Conservation (phyloP, 2,888 invertebrate species). For the Papilio demoleus region DNA sequence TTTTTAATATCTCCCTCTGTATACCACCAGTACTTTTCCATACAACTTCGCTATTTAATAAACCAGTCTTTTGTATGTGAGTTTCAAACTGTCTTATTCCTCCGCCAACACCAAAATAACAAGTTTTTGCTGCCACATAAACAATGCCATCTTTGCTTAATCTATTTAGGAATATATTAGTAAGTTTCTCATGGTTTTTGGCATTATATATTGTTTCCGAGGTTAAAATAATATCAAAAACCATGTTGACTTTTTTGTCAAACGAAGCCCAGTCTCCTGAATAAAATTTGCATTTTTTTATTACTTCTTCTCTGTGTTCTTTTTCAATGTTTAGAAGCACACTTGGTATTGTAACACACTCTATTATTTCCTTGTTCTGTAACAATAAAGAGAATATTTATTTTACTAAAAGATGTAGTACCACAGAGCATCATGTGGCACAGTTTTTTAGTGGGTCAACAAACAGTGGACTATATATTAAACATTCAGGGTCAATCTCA, state of each 20-base stretch:
- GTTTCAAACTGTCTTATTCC: constrained; percentile 90
- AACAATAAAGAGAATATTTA: constrained; percentile 54
- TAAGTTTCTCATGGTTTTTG: constrained; percentile 90
- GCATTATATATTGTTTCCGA: constrained; percentile 97
- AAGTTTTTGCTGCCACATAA: constrained; percentile 93
- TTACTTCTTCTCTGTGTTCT: constrained; percentile 58
- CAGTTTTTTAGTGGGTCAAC: too few relatives aligned
- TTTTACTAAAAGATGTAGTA: too few relatives aligned
- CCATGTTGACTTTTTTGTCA: constrained; percentile 59
- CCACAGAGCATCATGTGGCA: too few relatives aligned
- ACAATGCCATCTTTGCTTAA: constrained; percentile 85
- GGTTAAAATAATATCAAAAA: constrained; percentile 93
- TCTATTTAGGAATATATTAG: constrained; percentile 85
- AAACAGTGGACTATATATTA: too few relatives aligned
- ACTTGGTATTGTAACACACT: constrained; percentile 92
- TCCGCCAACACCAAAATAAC: constrained; percentile 98
- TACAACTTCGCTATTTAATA: constrained; percentile 81
- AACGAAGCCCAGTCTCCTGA: constrained; percentile 91
- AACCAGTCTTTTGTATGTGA: constrained; percentile 78
- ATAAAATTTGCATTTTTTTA: constrained; percentile 82
- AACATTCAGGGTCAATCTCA: too few relatives aligned
- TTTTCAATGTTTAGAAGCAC: constrained; percentile 86
- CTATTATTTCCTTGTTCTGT: constrained; percentile 93
- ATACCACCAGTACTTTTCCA: constrained; percentile 87
- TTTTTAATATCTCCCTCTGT: constrained; percentile 85